phyloP scores from a whole-genome alignment of 2,888 invertebrate genomes.

The Penaeus monodon region DNA sequence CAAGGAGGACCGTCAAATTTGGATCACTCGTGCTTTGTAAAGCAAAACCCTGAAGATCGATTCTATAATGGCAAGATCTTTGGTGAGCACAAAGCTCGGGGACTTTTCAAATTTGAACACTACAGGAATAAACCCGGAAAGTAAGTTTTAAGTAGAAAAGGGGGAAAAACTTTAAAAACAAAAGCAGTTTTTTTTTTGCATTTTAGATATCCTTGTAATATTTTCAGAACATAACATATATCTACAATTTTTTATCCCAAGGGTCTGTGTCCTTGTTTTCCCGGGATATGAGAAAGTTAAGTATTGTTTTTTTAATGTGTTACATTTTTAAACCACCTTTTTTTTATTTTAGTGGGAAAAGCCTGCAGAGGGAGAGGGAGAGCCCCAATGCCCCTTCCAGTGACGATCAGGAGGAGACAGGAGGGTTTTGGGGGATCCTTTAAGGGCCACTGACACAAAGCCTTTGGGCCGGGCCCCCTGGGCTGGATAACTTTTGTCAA shows the following conservation, averaged over 20 bases:
- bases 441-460: conserved; percentile 90
- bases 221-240: too few species aligned
- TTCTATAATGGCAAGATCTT: conserved; percentile 78
- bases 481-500: conserved; percentile 94
- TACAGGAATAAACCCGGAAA: conserved; percentile 78
- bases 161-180: neutral
- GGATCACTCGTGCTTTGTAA: conserved; percentile 78
- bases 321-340: neutral
- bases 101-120: conserved; percentile 93
- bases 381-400: conserved; percentile 21
- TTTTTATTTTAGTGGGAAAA: conserved; percentile 33
- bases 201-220: too few species aligned
- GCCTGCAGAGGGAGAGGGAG: conserved; percentile 43
- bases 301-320: neutral
- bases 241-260: too few species aligned
- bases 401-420: conserved; percentile 69
- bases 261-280: too few species aligned
- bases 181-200: neutral
- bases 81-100: conserved; percentile 87
- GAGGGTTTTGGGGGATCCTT: conserved; percentile 93
- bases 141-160: conserved; percentile 67
- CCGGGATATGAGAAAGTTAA: neutral
- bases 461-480: conserved; percentile 95
- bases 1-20: conserved; percentile 74
- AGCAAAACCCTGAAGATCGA: conserved; percentile 89